These are phyloP conservation scores for Trissolcus basalis DNA, from an alignment of 1,140 invertebrate species.

Conservation along the genomic window DNA sequence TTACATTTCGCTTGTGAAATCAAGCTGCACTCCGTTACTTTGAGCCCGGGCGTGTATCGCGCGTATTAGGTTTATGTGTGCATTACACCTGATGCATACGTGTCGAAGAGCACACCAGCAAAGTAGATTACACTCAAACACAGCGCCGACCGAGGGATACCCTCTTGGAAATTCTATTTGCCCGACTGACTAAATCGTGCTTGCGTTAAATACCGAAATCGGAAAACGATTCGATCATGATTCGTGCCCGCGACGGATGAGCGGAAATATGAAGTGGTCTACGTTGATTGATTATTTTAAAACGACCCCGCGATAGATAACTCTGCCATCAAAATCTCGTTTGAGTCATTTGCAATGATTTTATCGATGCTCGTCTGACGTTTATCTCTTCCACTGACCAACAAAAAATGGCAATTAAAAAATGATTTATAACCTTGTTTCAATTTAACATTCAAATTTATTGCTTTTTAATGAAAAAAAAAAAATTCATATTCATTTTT, in stretches of 20 bases:
- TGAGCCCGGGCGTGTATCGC: constrained; percentile 10
- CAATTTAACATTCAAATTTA: too few species aligned
- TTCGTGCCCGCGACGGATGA: constrained; percentile 23
- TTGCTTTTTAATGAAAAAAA: too few species aligned
- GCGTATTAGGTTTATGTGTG: constrained; percentile 17
- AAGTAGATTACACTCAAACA: constrained; percentile 46
- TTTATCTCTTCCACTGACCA: too few species aligned
- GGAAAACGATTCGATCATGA: constrained; percentile 45
- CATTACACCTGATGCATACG: constrained; percentile 32
- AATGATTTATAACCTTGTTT: too few species aligned
- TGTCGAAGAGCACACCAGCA: constrained; percentile 11
- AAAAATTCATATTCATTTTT: too few species aligned
- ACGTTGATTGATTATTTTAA: constrained; percentile 42
- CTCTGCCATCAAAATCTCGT: neutral
- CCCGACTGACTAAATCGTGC: constrained; percentile 12
- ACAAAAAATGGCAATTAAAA: too few species aligned
- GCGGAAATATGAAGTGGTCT: constrained; percentile 40
- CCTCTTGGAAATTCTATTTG: constrained; percentile 51
- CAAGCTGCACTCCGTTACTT: constrained; percentile 42
- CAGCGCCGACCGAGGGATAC: constrained; percentile 4
- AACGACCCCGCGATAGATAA: constrained; percentile 8
- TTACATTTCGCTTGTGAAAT: constrained; percentile 49
- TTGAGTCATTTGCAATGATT: neutral
- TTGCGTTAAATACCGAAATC: constrained; percentile 49
- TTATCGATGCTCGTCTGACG: neutral